Evolutionary conservation across 2,888 invertebrate species (phyloP), one percentile per base, ranked within the genome.

Genomic region (Drosophila mimetica): DNA sequence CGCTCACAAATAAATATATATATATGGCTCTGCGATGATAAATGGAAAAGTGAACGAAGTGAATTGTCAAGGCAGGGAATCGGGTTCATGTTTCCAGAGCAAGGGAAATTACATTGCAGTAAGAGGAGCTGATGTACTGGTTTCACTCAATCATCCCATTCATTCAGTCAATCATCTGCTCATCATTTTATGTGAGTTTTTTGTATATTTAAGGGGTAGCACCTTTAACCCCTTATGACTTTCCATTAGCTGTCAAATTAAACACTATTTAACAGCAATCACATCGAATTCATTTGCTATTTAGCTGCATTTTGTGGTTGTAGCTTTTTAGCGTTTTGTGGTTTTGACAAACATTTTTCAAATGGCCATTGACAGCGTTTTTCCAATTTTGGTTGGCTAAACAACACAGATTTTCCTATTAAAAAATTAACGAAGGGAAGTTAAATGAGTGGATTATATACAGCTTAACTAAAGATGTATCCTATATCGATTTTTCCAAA

Each of bases 221-320:
- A 8, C 9, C 20, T 58, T 25, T 22, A 2, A 9, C n/a, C 32
- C 25, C 5, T 6, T 6, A n/a, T 9, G 25, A 5, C 25, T 22
- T 2, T 9, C 20, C 60, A 58, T 75, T 76, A 82, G 52, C 67
- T 77, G 75, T 59, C 85, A 70, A 75, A 72, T 79, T 82, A 78
- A 79, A 75, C 71, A 67, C 54, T 71, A 76, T 77, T 82, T 76
- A 71, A 73, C 66, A 61, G 75, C 74, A 79, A 71, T 81, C 77
- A 74, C 9, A 34, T 20, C 16, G 6, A 72, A 74, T 71, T 48
- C 65, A 48, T 69, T 69, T 41, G 64, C 39, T 69, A 76, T 72
- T 77, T 73, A 74, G 67, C 61, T 54, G 71, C 37, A 28, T 52
- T 80, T 73, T 80, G 80, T 60, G 80, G 78, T 63, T 55, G 25